Percentiles rank a stretch among this genome's conserved stretches.
These are phyloP conservation scores for Chaetura pelagica DNA, from an alignment of 2,113 vertebrate genomes.

Conservation along the genomic window DNA sequence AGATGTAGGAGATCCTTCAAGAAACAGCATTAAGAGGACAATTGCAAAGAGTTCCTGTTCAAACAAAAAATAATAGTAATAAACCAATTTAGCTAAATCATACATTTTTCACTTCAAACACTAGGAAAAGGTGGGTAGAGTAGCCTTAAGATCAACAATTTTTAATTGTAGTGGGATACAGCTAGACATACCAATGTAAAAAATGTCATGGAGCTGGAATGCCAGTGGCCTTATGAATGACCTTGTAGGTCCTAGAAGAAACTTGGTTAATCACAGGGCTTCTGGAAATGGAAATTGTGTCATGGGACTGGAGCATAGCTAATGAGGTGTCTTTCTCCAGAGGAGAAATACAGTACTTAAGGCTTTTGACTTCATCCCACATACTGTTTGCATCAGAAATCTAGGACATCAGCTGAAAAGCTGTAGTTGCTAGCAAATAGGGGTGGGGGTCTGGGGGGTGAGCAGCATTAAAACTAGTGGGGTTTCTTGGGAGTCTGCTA, in stretches of 20 bases:
- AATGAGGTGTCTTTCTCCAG: background rate
- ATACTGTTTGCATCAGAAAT: background rate
- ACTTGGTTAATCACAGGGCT: background rate
- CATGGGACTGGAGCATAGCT: background rate
- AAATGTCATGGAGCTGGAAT: accelerated
- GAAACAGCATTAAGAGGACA: background rate
- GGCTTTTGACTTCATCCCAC: background rate
- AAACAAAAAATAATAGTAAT: background rate
- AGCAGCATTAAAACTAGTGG: background rate
- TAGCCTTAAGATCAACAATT: background rate
- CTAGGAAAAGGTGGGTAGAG: background rate
- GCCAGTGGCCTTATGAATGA: background rate
- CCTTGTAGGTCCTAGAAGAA: background rate
- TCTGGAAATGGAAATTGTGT: background rate
- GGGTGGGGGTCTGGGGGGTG: background rate
- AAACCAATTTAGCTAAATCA: background rate
- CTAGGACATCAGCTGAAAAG: background rate
- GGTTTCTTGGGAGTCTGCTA: background rate
- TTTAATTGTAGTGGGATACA: background rate
- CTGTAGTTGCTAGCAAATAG: background rate
- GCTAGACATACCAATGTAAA: background rate
- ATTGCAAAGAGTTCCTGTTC: background rate
- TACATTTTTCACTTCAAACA: background rate
- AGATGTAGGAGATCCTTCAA: background rate
- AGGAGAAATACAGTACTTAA: background rate